Percentiles rank a stretch among this genome's conserved stretches.
These are phyloP conservation scores for Accipiter cooperii DNA, from an alignment of 2,113 vertebrate species.

Conservation along the genomic window DNA sequence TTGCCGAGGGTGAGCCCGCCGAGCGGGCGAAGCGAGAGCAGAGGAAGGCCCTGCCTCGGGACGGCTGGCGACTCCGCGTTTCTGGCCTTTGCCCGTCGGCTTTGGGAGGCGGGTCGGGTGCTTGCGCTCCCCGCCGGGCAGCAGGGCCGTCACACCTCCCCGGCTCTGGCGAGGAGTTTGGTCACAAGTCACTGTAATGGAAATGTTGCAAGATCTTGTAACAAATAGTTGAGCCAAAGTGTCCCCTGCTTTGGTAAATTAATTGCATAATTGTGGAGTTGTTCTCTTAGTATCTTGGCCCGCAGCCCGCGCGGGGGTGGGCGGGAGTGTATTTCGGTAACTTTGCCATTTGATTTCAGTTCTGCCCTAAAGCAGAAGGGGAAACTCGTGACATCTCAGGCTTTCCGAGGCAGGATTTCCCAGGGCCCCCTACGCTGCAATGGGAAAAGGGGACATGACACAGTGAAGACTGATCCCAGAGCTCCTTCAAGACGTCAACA, in stretches of 20 bases:
- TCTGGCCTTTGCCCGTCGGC: background rate
- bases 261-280: background rate
- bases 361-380: background rate
- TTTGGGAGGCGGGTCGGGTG: too few species aligned
- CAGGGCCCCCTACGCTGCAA: background rate
- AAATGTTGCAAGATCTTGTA: background rate
- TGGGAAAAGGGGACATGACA: background rate
- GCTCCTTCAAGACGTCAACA: background rate
- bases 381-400: background rate
- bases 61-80: background rate
- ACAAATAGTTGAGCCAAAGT: accelerated
- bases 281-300: background rate
- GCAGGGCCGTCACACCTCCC: accelerated
- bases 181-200: background rate
- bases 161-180: too few species aligned
- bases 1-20: background rate
- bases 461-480: background rate
- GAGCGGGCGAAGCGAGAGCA: background rate
- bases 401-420: background rate
- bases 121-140: accelerated
- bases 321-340: background rate
- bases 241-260: background rate
- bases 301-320: background rate
- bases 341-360: background rate
- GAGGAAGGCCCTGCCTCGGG: too few species aligned